Evolutionary conservation across 2,113 vertebrate species (phyloP), one percentile per base, ranked within the genome.

Genomic region (Brachirus orientalis): DNA sequence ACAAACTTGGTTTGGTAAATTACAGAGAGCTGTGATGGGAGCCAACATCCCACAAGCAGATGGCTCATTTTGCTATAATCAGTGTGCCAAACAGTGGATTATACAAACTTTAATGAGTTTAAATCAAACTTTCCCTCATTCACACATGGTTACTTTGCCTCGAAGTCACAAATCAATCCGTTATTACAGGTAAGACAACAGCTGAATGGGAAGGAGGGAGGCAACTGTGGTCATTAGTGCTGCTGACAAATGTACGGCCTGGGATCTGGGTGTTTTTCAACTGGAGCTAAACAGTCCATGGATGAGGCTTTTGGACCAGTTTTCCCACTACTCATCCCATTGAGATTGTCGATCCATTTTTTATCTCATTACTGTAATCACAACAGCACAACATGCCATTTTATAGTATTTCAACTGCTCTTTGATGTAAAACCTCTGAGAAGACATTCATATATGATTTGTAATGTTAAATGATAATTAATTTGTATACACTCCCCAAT

Each of bases 71-170:
- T 77, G 72, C 85, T 61, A 72, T 87, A 83, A 91, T 90, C 87
- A 86, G 79, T 75, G 75, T 63, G 71, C 88, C 89, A 86, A 93
- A 91, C 88, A 90, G 84, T 85, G 83, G 84, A 85, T 92, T 77
- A 89, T 86, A 78, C 82, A 89, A 92, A 91, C 90, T 93, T 92
- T 89, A 91, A 92, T 91, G 85, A 92, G 86, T 91, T 92, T 82
- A 91, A 88, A 88, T 77, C 77, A 80, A 92, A 90, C 87, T 91
- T 92, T 89, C 68, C 69, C 74, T 77, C 56, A 16, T 43, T 80
- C 60, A 13, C 78, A 84, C 83, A 46, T 72, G 83, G 79, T 69
- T 81, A 82, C 78, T 79, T 71, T 69, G 77, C 83, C 87, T 86
- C 61, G 18, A 77, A 86, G 83, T 85, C 68, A 75, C 86, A 87